Evolutionary conservation across 2,888 invertebrate species (phyloP).

Genomic region (Neoitamus cyanurus): DNA sequence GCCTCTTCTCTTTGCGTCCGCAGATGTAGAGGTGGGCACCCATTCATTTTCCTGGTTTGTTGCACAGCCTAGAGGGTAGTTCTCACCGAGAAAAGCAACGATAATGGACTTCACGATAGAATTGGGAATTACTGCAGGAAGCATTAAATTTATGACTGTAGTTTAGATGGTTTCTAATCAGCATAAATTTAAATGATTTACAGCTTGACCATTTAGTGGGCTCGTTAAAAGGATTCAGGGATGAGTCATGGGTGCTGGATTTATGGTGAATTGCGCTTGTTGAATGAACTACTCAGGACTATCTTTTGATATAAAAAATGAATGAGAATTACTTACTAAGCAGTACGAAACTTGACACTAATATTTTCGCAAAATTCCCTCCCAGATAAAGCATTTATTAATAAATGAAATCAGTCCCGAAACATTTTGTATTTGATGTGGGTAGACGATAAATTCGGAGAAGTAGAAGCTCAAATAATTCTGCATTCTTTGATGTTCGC

Average conservation of each 20-base stretch:
- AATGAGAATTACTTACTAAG: background rate
- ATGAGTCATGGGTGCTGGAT: background rate
- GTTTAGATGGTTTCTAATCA: background rate
- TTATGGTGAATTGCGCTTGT: background rate
- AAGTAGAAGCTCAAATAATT: background rate
- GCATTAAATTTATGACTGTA: background rate
- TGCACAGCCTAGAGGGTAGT: background rate
- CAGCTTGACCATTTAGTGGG: background rate
- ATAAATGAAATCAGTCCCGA: background rate
- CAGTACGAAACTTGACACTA: background rate
- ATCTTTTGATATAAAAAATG: background rate
- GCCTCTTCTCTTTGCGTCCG: background rate
- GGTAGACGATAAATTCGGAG: background rate
- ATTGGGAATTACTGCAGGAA: background rate
- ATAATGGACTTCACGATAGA: background rate
- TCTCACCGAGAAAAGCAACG: background rate
- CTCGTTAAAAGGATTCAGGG: background rate
- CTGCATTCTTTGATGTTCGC: slow-evolving; percentile 16
- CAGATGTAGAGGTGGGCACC: background rate
- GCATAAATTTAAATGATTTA: background rate
- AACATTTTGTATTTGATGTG: background rate
- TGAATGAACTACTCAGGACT: background rate
- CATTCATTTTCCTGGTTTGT: background rate
- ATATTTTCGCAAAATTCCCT: background rate
- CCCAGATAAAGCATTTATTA: background rate